These are phyloP conservation scores for Episyrphus balteatus DNA, from an alignment of 1,140 invertebrate genomes.

Conservation along the genomic window DNA sequence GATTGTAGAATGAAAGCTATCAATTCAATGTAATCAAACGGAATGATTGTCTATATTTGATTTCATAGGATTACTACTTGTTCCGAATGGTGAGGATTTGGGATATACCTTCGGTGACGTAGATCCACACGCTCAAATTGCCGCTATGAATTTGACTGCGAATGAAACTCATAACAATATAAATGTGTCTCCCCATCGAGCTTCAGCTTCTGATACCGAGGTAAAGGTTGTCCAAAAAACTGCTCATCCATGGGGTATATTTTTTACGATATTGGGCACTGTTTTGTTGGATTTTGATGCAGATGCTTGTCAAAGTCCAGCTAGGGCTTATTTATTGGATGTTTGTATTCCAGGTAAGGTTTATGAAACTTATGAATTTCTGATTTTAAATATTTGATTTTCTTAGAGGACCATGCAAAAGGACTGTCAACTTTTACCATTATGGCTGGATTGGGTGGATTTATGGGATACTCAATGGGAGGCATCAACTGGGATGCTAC, in stretches of 20 bases:
- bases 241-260: conserved; percentile 73
- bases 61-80: conserved; percentile 61
- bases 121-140: conserved; percentile 26
- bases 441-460: conserved; percentile 91
- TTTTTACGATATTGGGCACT: conserved; percentile 88
- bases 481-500: conserved; percentile 89
- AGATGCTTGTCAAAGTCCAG: conserved; percentile 90
- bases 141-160: conserved; percentile 18
- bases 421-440: conserved; percentile 92
- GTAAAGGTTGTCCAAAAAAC: conserved; percentile 16
- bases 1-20: neutral
- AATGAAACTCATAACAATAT: conserved; percentile 21
- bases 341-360: conserved; percentile 69
- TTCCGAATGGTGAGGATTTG: conserved; percentile 80
- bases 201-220: conserved; percentile 27
- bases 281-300: conserved; percentile 91
- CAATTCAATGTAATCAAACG: neutral
- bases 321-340: conserved; percentile 84
- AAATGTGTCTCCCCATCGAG: conserved; percentile 35
- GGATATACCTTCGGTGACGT: conserved; percentile 71
- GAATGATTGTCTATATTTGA: neutral
- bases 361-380: neutral
- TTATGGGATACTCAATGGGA: conserved; percentile 84
- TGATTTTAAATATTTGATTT: conserved; percentile 5
- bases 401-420: conserved; percentile 76